phyloP scores from a whole-genome alignment of 2,797 vertebrate species.

The Xenentodon cancila region DNA sequence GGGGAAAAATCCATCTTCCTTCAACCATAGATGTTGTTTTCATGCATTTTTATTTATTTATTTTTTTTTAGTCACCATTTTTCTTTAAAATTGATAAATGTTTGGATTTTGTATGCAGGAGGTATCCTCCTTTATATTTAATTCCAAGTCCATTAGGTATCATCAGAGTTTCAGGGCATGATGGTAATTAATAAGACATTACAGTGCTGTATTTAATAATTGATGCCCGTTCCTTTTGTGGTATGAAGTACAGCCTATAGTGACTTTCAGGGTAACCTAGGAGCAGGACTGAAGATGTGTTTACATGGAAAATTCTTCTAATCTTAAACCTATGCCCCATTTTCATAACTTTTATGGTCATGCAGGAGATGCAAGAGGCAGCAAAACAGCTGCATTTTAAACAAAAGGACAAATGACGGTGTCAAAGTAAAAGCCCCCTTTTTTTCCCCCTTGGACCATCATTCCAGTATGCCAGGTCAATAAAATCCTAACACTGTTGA shows the following conservation, averaged over 20 bases:
- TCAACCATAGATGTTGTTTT: background rate
- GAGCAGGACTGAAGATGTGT: constrained; percentile 19
- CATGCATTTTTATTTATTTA: background rate
- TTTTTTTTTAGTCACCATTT: constrained; percentile 18
- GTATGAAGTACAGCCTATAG: constrained; percentile 38
- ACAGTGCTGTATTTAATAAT: constrained; percentile 67
- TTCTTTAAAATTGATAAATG: constrained; percentile 12
- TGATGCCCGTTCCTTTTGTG: constrained; percentile 62
- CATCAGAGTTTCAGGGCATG: constrained; percentile 53
- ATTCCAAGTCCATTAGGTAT: constrained; percentile 46
- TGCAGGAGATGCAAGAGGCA: background rate
- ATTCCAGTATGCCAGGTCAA: background rate
- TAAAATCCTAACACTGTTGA: background rate
- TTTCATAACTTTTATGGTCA: background rate
- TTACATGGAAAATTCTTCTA: background rate
- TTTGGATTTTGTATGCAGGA: constrained; percentile 22
- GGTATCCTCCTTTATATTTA: constrained; percentile 33
- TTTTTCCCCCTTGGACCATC: no score
- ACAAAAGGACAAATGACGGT: background rate
- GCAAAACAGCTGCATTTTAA: background rate
- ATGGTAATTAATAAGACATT: constrained; percentile 68
- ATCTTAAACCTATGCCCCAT: background rate
- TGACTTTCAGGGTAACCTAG: constrained; percentile 16
- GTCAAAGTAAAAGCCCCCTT: background rate
- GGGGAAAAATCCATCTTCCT: background rate